Conservation (phyloP, 2,888 invertebrate genomes). For the Drosophila nigritarsus region DNA sequence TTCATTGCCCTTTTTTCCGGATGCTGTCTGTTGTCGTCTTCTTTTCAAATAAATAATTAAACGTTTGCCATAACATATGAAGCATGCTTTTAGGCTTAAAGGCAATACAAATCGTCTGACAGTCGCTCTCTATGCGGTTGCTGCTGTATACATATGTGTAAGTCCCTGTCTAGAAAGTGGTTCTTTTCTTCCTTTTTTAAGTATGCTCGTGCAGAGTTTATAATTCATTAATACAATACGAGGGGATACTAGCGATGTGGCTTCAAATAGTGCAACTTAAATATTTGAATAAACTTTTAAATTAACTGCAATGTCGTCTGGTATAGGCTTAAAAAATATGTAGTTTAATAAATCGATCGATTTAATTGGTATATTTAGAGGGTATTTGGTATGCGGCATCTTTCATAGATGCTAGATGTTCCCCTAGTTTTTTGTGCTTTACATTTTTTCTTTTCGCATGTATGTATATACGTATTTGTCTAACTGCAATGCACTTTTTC, state of each 20-base stretch:
- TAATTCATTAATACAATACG: background rate
- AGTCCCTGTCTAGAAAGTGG: background rate
- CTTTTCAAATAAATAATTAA: constrained; percentile 83
- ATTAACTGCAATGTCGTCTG: background rate
- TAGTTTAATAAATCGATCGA: background rate
- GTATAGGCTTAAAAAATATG: no score
- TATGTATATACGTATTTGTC: constrained; percentile 43
- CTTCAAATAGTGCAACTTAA: background rate
- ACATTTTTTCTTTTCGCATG: constrained; percentile 30
- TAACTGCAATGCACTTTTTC: constrained; percentile 71
- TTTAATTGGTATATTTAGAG: background rate
- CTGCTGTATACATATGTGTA: constrained; percentile 26
- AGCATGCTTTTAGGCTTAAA: constrained; percentile 79
- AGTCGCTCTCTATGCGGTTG: constrained; percentile 47
- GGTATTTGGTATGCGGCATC: background rate
- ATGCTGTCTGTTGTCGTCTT: constrained; percentile 46
- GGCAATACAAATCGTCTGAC: constrained; percentile 52
- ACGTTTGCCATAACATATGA: constrained; percentile 82
- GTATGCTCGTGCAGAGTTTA: background rate
- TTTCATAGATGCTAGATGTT: fast-evolving
- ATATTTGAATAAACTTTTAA: background rate
- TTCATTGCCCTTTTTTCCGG: constrained; percentile 9
- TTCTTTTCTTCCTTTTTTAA: background rate
- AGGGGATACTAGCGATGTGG: background rate
- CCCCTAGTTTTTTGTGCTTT: constrained; percentile 19